Base-by-base conservation (phyloP, 1,140 invertebrate genomes). In the Zaprionus nigranus region DNA sequence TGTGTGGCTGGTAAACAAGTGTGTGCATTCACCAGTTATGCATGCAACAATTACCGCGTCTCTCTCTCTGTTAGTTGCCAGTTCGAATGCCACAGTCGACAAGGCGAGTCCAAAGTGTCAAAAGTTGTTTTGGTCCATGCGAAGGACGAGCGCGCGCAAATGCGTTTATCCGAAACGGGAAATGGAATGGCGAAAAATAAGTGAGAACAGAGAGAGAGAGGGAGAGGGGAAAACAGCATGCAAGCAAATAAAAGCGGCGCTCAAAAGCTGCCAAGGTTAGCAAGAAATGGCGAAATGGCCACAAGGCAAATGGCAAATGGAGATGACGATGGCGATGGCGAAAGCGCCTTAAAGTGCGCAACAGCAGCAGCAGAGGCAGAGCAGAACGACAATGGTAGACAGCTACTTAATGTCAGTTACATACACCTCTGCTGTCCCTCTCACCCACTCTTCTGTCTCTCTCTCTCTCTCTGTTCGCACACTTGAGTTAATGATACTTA, bases 111-210 rank as follows among this genome's bases (percentile, higher is more conserved):
- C 38, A 88, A 88, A 87, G 84, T 81, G 84, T 84, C 84, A 87
- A 84, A 84, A 84, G 84, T 87, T 83, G 74, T 77, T 78, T 83
- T 59, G 36, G 40, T 34, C 15, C 30, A n/a, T 26, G 20, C 64
- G 84, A 87, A 87, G 84, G 84, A 75, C 81, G 75, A 62, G 57
- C n/a, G 66, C 30, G 56, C 38, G 46, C 61, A 84, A 88, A 87
- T 87, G 81, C 81, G 85, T 88, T 87, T 84, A 87, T 83, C 66
- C 83, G 30, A 78, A 88, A 83, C 83, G 83, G 84, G 81, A 87
- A 87, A 87, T 88, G 84, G 85, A 70, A 30, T 53, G 66, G 56
- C 62, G 57, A 40, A 66, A 84, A 54, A 64, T 57, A 62, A 20
- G 30, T 17, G 40, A 17, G n/a, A 46, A 17, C 7, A 9, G 40